Conservation (phyloP, 2,797 vertebrate species). For the Chaunax sp. region DNA sequence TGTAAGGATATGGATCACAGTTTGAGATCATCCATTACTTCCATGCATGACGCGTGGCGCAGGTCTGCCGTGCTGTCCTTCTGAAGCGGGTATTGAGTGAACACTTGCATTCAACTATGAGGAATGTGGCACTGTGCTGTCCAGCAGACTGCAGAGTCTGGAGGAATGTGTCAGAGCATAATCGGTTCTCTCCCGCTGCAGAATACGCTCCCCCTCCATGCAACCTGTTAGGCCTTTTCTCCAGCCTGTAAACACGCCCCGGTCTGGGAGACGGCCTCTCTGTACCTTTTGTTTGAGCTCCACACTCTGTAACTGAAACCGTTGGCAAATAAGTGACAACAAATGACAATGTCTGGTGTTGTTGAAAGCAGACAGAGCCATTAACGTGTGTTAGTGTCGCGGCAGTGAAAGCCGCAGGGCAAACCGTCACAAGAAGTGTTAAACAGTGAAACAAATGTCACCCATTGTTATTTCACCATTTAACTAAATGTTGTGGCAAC, state of each 20-base stretch:
- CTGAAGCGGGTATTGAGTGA: conserved; percentile 68
- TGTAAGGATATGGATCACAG: conserved; percentile 23
- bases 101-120: conserved; percentile 64
- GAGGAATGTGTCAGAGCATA: conserved; percentile 60
- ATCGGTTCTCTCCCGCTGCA: conserved; percentile 51
- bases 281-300: conserved; percentile 8
- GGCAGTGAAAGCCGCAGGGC: conserved; percentile 28
- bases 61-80: conserved; percentile 54
- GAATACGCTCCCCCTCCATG: conserved; percentile 25
- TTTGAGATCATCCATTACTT: conserved; percentile 68
- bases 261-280: neutral
- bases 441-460: conserved; percentile 6
- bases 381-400: conserved; percentile 34
- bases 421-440: conserved; percentile 40
- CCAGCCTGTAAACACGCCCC: conserved; percentile 57
- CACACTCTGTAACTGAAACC: neutral
- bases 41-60: conserved; percentile 58
- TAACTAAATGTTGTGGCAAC: neutral
- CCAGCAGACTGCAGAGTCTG: conserved; percentile 54
- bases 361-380: conserved; percentile 25
- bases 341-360: conserved; percentile 15
- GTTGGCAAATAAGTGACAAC: conserved; percentile 1
- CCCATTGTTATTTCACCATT: conserved; percentile 8
- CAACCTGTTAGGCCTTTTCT: conserved; percentile 48
- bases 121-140: conserved; percentile 73